Evolutionary conservation across 2,797 vertebrate species (phyloP).

Genomic region (Gymnoscopelus braueri): DNA sequence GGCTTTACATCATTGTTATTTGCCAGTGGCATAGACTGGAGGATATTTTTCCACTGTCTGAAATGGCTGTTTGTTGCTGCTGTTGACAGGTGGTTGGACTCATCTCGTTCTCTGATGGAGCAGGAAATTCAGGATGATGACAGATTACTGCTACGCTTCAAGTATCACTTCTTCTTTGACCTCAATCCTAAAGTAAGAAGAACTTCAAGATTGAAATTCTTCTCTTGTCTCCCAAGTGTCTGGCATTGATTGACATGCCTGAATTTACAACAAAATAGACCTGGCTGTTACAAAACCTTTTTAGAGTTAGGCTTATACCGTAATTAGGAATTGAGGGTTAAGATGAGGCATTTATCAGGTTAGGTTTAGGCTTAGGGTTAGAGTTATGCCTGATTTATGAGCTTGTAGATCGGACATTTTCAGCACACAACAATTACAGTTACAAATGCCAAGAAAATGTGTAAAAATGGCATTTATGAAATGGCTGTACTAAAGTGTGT

Average conservation of each 20-base stretch:
- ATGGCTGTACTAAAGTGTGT: background rate
- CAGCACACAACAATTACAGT: too few relatives aligned
- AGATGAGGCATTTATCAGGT: too few relatives aligned
- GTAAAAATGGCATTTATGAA: too few relatives aligned
- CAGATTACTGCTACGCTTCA: conserved; percentile 91
- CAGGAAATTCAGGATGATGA: conserved; percentile 92
- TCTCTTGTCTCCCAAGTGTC: background rate
- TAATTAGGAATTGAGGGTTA: too few relatives aligned
- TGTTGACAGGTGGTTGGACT: conserved; percentile 92
- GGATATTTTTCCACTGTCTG: background rate
- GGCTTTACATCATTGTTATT: background rate
- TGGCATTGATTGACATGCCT: background rate
- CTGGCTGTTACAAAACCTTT: background rate
- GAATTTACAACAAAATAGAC: background rate
- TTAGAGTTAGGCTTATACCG: too few relatives aligned
- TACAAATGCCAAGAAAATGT: too few relatives aligned
- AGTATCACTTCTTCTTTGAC: conserved; percentile 98
- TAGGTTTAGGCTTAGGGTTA: too few relatives aligned
- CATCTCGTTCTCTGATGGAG: conserved; percentile 96
- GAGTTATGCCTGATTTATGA: too few relatives aligned
- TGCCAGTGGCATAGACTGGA: background rate
- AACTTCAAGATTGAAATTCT: background rate
- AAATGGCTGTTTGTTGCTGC: conserved; percentile 10
- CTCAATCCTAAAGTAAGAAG: conserved; percentile 94
- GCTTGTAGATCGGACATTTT: too few relatives aligned